phyloP scores from a whole-genome alignment of 2,797 vertebrate genomes.

The Ammospiza maritima region DNA sequence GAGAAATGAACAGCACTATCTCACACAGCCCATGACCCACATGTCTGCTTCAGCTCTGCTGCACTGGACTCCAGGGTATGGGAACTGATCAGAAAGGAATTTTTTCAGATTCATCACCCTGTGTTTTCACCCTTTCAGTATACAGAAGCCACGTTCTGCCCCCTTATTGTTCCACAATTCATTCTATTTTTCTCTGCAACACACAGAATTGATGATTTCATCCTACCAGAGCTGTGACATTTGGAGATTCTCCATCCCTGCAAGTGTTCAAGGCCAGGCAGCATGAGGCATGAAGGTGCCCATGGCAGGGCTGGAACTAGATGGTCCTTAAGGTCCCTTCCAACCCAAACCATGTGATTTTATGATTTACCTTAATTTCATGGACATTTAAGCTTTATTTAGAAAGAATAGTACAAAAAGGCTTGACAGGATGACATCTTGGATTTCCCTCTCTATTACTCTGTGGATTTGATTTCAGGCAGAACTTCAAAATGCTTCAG shows the following conservation, averaged over 20 bases:
- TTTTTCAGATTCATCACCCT: not conserved
- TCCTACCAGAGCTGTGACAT: not conserved
- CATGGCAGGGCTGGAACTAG: not conserved
- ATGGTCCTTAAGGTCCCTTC: not conserved
- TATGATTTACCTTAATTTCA: not conserved
- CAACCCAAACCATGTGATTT: not conserved
- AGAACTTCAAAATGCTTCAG: not conserved
- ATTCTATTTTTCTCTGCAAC: not conserved
- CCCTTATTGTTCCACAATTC: not conserved
- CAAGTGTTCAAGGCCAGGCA: not conserved
- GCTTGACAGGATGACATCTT: not conserved
- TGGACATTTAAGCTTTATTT: not conserved
- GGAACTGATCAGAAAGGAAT: not conserved
- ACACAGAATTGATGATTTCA: rapidly evolving
- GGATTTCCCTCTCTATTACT: not conserved
- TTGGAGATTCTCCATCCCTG: not conserved
- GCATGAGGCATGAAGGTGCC: not conserved
- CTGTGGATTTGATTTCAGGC: not conserved
- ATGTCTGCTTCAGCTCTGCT: not conserved
- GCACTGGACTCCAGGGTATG: not conserved
- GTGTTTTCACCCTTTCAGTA: not conserved
- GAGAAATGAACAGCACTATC: not conserved
- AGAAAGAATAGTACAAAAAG: not conserved
- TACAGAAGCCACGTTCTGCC: rapidly evolving
- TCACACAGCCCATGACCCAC: not conserved